Base-by-base conservation (phyloP, 2,797 vertebrate genomes). In the Dendrocincla fuliginosa region DNA sequence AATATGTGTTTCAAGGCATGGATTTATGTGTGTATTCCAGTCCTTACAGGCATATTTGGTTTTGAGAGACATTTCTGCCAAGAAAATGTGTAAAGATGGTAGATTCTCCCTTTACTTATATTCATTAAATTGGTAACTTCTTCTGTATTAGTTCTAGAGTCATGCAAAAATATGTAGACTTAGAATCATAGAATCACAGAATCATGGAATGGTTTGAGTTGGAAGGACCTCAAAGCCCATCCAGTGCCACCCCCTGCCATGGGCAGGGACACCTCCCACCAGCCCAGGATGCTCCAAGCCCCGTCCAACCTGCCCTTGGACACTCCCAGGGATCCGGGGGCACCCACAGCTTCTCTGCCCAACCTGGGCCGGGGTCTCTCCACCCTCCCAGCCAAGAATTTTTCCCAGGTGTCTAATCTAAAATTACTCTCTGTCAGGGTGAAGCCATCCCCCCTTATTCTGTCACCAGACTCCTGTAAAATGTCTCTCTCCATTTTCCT, bases 91-190 rank as follows among this genome's bases (percentile, higher is more conserved):
- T 23, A 25, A 4, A 89, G 59, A 39, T 65, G 64, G 85, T 84
- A 78, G 75, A 84, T 65, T 61, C 90, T 86, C 87, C 85, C 41
- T 78, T 42, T 61, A 17, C 60, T 44, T 68, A 23, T n/a, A 28
- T 53, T 46, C 13, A 30, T 68, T 46, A 24, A n/a, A 68, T 53
- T 46, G 33, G 22, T 47, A 20, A 39, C 0, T 1, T 47, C 10
- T 22, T 69, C 11, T 47, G 13, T 13, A 44, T 50, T 60, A 60
- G 59, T 61, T 75, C 41, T 35, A 25, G 46, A 59, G 33, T 55
- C 16, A 27, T 16, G 33, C 4, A 63, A 39, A 87, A 44, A 32
- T 11, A 27, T 0, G 0, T 20, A 39, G 61, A 33, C 44, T 88
- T 4, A 0, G 39, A 37, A 61, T 86, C 41, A 56, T 22, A 61